These are phyloP conservation scores for Mormyrus iriodes DNA, from an alignment of 2,113 vertebrate genomes.

Conservation along the genomic window DNA sequence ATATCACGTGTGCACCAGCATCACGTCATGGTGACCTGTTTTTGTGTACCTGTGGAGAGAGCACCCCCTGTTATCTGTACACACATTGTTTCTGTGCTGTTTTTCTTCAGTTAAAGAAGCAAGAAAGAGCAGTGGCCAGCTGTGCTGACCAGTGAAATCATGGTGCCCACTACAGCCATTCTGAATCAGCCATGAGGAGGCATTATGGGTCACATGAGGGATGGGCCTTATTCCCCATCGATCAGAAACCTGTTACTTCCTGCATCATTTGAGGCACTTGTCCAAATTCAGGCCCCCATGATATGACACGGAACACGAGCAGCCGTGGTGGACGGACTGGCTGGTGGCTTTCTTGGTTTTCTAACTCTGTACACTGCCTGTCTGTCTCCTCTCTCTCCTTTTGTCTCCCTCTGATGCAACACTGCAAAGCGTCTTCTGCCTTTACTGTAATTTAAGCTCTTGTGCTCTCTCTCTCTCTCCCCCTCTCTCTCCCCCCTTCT, in stretches of 20 bases:
- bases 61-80: not conserved
- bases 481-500: not conserved
- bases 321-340: not conserved
- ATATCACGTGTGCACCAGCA: not conserved
- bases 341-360: slow-evolving; percentile 38
- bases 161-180: not conserved
- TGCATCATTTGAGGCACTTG: slow-evolving; percentile 20
- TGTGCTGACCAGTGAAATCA: not conserved
- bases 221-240: not conserved
- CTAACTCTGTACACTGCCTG: slow-evolving; percentile 22
- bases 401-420: slow-evolving; percentile 34
- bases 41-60: not conserved
- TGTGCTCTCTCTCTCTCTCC: not conserved
- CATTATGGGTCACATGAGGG: not conserved
- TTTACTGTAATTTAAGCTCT: slow-evolving; percentile 57
- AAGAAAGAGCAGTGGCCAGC: slow-evolving; percentile 25
- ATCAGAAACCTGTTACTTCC: not conserved
- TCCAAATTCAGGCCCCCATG: not conserved
- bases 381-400: slow-evolving; percentile 22
- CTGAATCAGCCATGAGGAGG: not conserved
- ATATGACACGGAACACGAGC: not conserved
- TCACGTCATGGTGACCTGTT: not conserved
- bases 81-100: slow-evolving; percentile 12
- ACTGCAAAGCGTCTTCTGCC: slow-evolving; percentile 47
- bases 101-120: slow-evolving; percentile 23